Conservation (phyloP, 1,140 invertebrate genomes). For the Diprion similis region DNA sequence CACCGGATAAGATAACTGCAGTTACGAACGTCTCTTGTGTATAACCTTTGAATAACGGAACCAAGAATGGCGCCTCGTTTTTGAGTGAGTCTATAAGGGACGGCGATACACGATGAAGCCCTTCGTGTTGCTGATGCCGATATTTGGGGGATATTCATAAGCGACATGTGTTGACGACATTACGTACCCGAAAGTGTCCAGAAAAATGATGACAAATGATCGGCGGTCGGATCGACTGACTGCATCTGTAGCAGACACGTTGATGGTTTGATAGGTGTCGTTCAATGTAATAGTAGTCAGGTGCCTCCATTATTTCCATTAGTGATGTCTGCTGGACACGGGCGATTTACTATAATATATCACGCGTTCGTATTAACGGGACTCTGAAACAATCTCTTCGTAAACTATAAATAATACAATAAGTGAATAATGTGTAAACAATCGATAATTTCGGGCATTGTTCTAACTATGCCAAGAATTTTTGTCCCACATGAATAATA, state of each 20-base stretch:
- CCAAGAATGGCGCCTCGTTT: neutral
- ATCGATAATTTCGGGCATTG: too few species aligned
- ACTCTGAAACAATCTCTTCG: too few species aligned
- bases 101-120: neutral
- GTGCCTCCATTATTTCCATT: neutral
- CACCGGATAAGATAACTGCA: neutral
- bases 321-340: too few species aligned
- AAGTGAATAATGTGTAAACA: too few species aligned
- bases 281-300: neutral
- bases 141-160: neutral
- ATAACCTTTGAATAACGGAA: too few species aligned
- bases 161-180: neutral
- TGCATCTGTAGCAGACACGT: neutral
- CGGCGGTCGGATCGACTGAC: neutral
- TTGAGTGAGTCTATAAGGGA: neutral
- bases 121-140: neutral
- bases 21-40: too few species aligned
- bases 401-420: too few species aligned
- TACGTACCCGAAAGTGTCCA: neutral
- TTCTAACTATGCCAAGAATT: too few species aligned
- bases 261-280: neutral
- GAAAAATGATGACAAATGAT: neutral
- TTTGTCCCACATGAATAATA: too few species aligned
- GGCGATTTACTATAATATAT: too few species aligned
- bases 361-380: too few species aligned